Base-by-base conservation (phyloP, 2,888 invertebrate species). In the Masnerella sp. region DNA sequence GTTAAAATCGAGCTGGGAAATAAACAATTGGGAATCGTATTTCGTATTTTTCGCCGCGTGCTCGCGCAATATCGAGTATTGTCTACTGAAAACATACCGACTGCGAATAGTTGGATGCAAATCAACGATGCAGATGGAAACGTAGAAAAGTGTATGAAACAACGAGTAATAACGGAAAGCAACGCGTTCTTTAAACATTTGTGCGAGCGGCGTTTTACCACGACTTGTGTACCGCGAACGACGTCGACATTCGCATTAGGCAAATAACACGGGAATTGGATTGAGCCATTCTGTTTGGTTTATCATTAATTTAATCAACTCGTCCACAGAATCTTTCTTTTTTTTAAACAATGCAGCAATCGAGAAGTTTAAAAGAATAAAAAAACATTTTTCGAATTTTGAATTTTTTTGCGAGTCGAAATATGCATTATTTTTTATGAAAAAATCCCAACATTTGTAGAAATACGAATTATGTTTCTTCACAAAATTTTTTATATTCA, bases 271-370 rank as follows among this genome's bases (percentile, higher is more conserved):
- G 40, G 43, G 40, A 56, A 49, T 43, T 34, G 28, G 47, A n/a
- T 15, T 47, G 32, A 45, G 40, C 8, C 20, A 30, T 49, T 34
- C 36, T 71, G 42, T 67, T 74, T 67, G 58, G 67, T 71, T 74
- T 62, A 52, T 70, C 70, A 70, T 65, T 61, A 70, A 65, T 61
- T 34, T 59, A 70, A 74, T 64, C 49, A 70, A 64, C 17, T 74
- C 28, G 32, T 45, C 52, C 28, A 5, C 45, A n/a, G 11, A 34
- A 22, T 25, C 15, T 25, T 58, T 42, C 34, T 58, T 14, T n/a
- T n/a, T n/a, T n/a, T n/a, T n/a, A n/a, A n/a, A n/a, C n/a, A n/a
- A n/a, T n/a, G n/a, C n/a, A n/a, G n/a, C n/a, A n/a, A n/a, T n/a
- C n/a, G n/a, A n/a, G n/a, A n/a, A n/a, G n/a, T n/a, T n/a, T n/a